phyloP scores from a whole-genome alignment of 2,888 invertebrate genomes.

The Drosophila monieri region DNA sequence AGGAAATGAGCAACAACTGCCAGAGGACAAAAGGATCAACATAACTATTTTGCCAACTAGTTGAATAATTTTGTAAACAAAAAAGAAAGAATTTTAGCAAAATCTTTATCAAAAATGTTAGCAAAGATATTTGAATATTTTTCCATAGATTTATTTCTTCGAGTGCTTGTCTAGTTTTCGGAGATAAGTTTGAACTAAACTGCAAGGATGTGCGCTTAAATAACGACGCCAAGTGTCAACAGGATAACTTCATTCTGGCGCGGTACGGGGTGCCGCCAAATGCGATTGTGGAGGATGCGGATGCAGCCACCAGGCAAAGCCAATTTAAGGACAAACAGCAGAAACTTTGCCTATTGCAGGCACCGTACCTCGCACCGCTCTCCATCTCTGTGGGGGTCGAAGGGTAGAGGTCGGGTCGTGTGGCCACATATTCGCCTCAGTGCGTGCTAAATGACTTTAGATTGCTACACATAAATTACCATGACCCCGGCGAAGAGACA shows the following conservation, averaged over 20 bases:
- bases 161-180: slow-evolving; percentile 4
- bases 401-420: slow-evolving; percentile 32
- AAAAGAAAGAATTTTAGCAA: neutral
- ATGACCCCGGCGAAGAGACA: slow-evolving; percentile 34
- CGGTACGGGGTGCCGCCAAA: slow-evolving; percentile 23
- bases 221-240: slow-evolving; percentile 74
- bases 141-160: neutral
- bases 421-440: slow-evolving; percentile 53
- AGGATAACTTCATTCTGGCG: slow-evolving; percentile 75
- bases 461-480: slow-evolving; percentile 66
- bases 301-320: slow-evolving; percentile 47
- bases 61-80: slow-evolving; percentile 15
- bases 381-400: slow-evolving; percentile 28
- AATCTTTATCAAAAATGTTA: too few relatives aligned
- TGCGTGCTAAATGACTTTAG: slow-evolving; percentile 68
- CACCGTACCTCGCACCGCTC: neutral
- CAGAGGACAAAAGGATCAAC: slow-evolving; percentile 19
- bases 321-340: slow-evolving; percentile 61
- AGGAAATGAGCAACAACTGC: slow-evolving; percentile 66
- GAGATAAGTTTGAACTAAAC: slow-evolving; percentile 34
- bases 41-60: slow-evolving; percentile 15
- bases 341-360: slow-evolving; percentile 45
- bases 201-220: slow-evolving; percentile 59
- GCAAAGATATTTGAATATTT: neutral
- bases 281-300: slow-evolving; percentile 27